Evolutionary conservation across 2,797 vertebrate species (phyloP).

Genomic region (Coilia nasus): DNA sequence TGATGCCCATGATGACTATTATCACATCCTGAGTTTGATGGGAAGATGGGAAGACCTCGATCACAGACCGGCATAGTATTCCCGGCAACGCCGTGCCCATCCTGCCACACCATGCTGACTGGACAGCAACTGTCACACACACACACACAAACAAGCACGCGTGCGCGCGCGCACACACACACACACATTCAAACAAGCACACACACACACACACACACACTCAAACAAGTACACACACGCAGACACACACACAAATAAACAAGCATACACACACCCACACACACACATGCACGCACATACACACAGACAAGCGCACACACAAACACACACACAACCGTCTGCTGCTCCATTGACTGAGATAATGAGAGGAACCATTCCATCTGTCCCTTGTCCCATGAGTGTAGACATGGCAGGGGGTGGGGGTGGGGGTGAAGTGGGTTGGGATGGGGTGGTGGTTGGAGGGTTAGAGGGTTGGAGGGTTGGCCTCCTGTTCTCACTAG

Average conservation of each 20-base stretch:
- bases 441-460: not conserved
- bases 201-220: not conserved
- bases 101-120: constrained; percentile 2
- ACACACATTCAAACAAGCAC: not conserved
- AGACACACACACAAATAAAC: too few relatives aligned
- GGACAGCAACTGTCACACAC: not conserved
- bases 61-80: not conserved
- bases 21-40: not conserved
- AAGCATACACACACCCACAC: not conserved
- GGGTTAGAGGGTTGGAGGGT: not conserved
- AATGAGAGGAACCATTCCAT: constrained; percentile 17
- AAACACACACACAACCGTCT: not conserved
- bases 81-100: not conserved
- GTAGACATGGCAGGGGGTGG: not conserved
- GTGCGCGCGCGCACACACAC: not conserved
- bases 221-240: not conserved
- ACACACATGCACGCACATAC: not conserved
- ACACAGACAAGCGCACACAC: not conserved
- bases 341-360: constrained; percentile 1
- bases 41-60: not conserved
- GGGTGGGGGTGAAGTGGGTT: too few relatives aligned
- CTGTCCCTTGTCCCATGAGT: constrained; percentile 2
- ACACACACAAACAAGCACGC: not conserved
- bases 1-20: not conserved
- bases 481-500: constrained; percentile 32